phyloP scores from a whole-genome alignment of 2,888 invertebrate genomes.

The Stenurella melanura region DNA sequence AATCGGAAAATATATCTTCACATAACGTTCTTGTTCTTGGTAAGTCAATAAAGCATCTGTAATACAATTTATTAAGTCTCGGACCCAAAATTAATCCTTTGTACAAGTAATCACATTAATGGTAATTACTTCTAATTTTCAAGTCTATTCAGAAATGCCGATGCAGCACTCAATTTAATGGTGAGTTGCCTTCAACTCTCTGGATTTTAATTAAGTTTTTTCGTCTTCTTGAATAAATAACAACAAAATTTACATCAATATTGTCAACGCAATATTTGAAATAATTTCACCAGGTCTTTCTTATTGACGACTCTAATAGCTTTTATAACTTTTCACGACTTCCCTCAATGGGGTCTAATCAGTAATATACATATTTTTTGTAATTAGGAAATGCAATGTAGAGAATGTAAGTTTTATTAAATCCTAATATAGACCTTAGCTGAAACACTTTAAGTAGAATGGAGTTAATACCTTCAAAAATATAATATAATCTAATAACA shows the following conservation, averaged over 20 bases:
- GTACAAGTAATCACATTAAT: not conserved
- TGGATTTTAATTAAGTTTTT: not conserved
- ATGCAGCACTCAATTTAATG: slow-evolving; percentile 6
- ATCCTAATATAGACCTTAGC: too few relatives aligned
- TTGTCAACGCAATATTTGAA: not conserved
- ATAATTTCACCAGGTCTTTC: not conserved
- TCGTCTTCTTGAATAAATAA: slow-evolving; percentile 7
- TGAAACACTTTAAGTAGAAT: too few relatives aligned
- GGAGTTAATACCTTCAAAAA: too few relatives aligned
- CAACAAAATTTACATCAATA: slow-evolving; percentile 1
- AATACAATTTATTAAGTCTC: not conserved
- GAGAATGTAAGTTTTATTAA: not conserved
- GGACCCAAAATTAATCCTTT: not conserved
- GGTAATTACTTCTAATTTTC: slow-evolving; percentile 7
- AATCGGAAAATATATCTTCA: too few relatives aligned
- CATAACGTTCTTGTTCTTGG: not conserved
- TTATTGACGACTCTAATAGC: not conserved
- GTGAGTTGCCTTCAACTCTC: slow-evolving; percentile 4
- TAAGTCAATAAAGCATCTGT: not conserved
- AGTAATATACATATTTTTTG: not conserved
- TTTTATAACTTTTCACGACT: slow-evolving; percentile 1
- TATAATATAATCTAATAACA: too few relatives aligned
- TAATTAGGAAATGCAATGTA: not conserved
- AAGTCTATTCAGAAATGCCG: not conserved
- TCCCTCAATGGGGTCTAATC: not conserved